These are phyloP conservation scores for Eulemur rufifrons DNA, from an alignment of 2,113 vertebrate species.

Conservation along the genomic window DNA sequence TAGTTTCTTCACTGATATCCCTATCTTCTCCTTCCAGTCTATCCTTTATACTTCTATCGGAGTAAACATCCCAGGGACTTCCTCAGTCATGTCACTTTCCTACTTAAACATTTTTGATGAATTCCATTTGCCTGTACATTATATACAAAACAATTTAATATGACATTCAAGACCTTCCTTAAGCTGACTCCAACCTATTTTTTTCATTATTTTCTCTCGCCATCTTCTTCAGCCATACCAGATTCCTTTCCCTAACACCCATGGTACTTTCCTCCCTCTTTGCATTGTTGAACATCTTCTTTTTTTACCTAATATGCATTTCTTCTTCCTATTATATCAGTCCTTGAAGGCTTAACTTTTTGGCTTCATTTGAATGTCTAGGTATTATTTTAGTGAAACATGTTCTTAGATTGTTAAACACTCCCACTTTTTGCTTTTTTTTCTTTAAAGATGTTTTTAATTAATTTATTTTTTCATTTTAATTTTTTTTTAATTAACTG, in stretches of 20 bases:
- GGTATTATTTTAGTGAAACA: conserved; percentile 16
- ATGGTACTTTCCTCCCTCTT: background rate
- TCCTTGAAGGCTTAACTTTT: background rate
- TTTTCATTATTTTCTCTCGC: background rate
- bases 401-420: background rate
- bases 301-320: conserved; percentile 2
- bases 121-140: background rate
- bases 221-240: background rate
- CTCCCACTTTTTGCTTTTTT: background rate
- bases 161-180: background rate
- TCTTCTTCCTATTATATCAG: background rate
- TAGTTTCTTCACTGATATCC: background rate
- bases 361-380: background rate
- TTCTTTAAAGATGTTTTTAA: background rate
- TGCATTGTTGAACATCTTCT: background rate
- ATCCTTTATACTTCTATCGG: background rate
- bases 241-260: background rate
- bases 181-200: background rate
- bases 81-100: background rate
- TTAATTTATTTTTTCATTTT: no score
- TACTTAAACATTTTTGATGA: background rate
- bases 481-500: no score
- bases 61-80: background rate
- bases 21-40: background rate
- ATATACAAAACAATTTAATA: background rate